These are phyloP conservation scores for Poecilia wingei DNA, from an alignment of 2,797 vertebrate species.

Conservation along the genomic window DNA sequence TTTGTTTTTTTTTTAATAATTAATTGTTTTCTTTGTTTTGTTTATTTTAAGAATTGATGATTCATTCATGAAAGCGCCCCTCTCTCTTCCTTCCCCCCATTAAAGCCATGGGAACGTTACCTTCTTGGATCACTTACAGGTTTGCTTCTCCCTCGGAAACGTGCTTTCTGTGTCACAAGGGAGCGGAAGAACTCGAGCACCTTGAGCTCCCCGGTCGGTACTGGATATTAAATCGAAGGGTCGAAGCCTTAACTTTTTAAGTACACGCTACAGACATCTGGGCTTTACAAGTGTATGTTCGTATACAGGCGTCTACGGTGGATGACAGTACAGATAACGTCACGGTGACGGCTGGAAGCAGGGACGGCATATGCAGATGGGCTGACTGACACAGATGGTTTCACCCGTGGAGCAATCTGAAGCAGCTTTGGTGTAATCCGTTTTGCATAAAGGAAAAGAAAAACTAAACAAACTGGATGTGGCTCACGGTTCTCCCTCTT, in stretches of 20 bases:
- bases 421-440: constrained; percentile 79
- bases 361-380: constrained; percentile 74
- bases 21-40: constrained; percentile 1
- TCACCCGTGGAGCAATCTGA: constrained; percentile 73
- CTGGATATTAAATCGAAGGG: constrained; percentile 60
- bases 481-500: constrained; percentile 74
- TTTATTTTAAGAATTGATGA: constrained; percentile 14
- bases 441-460: constrained; percentile 75
- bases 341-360: constrained; percentile 73
- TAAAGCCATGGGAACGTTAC: constrained; percentile 62
- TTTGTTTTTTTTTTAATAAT: background rate
- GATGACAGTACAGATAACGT: constrained; percentile 73
- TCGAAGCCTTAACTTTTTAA: constrained; percentile 64
- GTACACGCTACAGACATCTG: constrained; percentile 72
- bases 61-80: constrained; percentile 44
- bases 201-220: constrained; percentile 50
- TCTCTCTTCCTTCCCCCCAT: constrained; percentile 10
- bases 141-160: constrained; percentile 52
- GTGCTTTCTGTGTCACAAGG: constrained; percentile 39
- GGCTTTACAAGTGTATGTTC: constrained; percentile 58
- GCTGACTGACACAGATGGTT: constrained; percentile 77
- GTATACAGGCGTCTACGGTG: constrained; percentile 73
- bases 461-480: constrained; percentile 64
- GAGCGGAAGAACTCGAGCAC: constrained; percentile 50
- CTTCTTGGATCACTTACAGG: constrained; percentile 54